Evolutionary conservation across 1,140 invertebrate genomes (phyloP).

Genomic region (Hetaerina americana): DNA sequence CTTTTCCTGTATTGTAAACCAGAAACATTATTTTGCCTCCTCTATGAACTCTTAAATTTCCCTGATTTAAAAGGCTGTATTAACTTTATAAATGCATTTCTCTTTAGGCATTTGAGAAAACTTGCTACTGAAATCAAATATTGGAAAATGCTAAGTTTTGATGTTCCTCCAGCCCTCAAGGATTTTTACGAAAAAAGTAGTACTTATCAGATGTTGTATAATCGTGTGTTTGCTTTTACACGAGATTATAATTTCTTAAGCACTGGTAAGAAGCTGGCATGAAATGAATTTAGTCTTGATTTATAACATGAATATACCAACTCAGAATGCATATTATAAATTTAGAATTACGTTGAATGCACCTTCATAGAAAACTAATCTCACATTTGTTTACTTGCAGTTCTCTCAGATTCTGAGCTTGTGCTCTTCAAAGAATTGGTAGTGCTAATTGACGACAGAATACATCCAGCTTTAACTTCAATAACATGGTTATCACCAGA

Average conservation of each 20-base stretch:
- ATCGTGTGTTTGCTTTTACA: conserved; percentile 35
- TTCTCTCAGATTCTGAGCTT: background rate
- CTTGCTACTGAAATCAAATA: conserved; percentile 52
- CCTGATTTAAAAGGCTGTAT: background rate
- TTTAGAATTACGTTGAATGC: too few species aligned
- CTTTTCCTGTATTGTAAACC: conserved; percentile 6
- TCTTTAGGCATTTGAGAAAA: conserved; percentile 35
- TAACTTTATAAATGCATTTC: background rate
- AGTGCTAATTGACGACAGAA: background rate
- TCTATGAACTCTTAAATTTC: background rate
- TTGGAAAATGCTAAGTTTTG: conserved; percentile 49
- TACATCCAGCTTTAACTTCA: background rate
- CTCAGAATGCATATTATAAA: conserved; percentile 15
- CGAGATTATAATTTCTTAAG: conserved; percentile 43
- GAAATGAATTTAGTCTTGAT: conserved; percentile 57
- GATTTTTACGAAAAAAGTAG: conserved; percentile 28
- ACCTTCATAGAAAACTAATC: too few species aligned
- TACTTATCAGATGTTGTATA: conserved; percentile 36
- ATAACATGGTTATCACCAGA: background rate
- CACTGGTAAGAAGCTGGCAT: conserved; percentile 61
- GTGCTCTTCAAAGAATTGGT: background rate
- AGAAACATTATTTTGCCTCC: conserved; percentile 8
- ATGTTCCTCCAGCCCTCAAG: conserved; percentile 46
- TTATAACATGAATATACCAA: conserved; percentile 63
- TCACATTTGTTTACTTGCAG: background rate